phyloP scores from a whole-genome alignment of 2,113 vertebrate genomes.

The Eudyptes chrysolophus region DNA sequence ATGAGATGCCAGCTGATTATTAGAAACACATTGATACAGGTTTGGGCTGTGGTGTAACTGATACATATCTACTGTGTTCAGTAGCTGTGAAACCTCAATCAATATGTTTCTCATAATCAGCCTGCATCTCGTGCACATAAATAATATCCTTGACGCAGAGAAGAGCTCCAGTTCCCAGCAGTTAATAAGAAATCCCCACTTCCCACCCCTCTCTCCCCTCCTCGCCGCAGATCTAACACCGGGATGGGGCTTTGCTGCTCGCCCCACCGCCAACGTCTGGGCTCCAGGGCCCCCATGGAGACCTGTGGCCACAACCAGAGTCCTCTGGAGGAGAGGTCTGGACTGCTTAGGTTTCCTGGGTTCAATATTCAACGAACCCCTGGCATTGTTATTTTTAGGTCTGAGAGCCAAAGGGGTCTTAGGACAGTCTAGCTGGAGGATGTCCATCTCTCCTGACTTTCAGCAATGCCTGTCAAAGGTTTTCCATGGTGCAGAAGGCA shows the following conservation, averaged over 20 bases:
- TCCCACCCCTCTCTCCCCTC: neutral
- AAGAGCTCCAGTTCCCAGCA: constrained; percentile 12
- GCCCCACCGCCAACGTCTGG: neutral
- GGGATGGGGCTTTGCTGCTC: neutral
- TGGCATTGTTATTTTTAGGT: fast-evolving
- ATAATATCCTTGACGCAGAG: neutral
- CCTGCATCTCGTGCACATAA: constrained; percentile 33
- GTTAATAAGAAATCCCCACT: neutral
- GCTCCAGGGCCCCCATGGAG: fast-evolving
- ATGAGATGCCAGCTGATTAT: constrained; percentile 76
- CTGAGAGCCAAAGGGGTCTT: neutral
- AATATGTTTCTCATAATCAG: constrained; percentile 65
- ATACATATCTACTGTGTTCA: constrained; percentile 64
- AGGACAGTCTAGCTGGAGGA: fast-evolving
- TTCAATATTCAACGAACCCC: fast-evolving
- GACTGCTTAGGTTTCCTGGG: neutral
- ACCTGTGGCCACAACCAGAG: neutral
- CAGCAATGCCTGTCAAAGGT: fast-evolving
- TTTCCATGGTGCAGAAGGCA: neutral
- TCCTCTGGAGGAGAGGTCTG: neutral
- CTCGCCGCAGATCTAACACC: fast-evolving
- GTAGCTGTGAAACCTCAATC: constrained; percentile 72
- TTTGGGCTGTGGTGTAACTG: constrained; percentile 56
- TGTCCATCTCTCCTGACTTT: neutral
- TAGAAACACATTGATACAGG: constrained; percentile 76